These are phyloP conservation scores for Schizopygopsis pylzovi DNA, from an alignment of 2,797 vertebrate genomes.

Conservation along the genomic window DNA sequence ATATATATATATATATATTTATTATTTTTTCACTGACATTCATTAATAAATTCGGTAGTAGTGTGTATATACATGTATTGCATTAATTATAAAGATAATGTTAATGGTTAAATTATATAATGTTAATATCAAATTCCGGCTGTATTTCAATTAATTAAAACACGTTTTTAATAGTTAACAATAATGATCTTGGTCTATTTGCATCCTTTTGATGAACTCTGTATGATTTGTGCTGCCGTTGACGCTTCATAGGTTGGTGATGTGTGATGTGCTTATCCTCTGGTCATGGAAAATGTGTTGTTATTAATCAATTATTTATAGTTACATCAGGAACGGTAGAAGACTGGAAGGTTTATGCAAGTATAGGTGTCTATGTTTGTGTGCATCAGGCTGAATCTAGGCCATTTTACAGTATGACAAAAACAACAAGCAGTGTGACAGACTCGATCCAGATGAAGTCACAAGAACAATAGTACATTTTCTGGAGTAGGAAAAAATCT, in stretches of 20 bases:
- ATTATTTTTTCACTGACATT: no score
- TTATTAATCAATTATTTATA: neutral
- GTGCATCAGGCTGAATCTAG: slow-evolving; percentile 9
- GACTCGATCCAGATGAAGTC: slow-evolving; percentile 27
- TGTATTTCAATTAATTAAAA: neutral
- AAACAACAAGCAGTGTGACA: slow-evolving; percentile 33
- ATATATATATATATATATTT: no score
- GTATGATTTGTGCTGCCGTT: neutral
- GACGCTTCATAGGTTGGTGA: neutral
- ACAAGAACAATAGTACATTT: slow-evolving; percentile 29
- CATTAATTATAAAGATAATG: no score
- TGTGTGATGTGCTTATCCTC: neutral
- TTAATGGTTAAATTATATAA: no score
- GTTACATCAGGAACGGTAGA: neutral
- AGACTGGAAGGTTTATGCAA: neutral
- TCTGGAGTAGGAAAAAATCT: neutral
- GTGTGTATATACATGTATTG: neutral
- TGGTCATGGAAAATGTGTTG: neutral
- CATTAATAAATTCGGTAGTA: no score
- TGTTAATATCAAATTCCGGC: neutral
- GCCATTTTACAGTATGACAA: slow-evolving; percentile 27
- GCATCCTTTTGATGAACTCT: neutral
- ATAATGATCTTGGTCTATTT: neutral
- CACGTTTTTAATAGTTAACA: neutral
- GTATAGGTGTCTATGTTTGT: neutral